These are phyloP conservation scores for Eutrigla gurnardus DNA, from an alignment of 2,797 vertebrate genomes.

Conservation along the genomic window DNA sequence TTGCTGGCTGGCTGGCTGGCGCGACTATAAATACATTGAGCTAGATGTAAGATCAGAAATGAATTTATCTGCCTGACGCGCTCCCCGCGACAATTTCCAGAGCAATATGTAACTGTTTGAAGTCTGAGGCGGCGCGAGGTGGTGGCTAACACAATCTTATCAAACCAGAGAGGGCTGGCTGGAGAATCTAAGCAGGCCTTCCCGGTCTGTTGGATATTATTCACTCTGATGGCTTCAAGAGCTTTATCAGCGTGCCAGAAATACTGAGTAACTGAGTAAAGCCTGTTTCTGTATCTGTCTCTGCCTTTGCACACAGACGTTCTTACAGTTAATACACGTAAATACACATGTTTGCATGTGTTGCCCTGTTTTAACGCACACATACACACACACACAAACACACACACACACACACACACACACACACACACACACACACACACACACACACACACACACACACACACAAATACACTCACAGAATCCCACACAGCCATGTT, in stretches of 20 bases:
- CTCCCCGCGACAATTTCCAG: conserved; percentile 71
- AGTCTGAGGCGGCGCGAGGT: conserved; percentile 70
- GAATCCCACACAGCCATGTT: not conserved
- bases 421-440: not conserved
- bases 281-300: conserved; percentile 57
- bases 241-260: conserved; percentile 74
- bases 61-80: conserved; percentile 72
- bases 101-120: conserved; percentile 81
- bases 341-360: conserved; percentile 59
- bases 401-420: conserved; percentile 7
- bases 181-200: conserved; percentile 67
- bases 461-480: not conserved
- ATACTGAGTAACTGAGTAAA: conserved; percentile 68
- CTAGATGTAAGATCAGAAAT: conserved; percentile 78
- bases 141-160: conserved; percentile 78
- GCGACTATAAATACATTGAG: conserved; percentile 75
- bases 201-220: conserved; percentile 73
- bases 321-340: conserved; percentile 52
- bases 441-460: not conserved
- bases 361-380: conserved; percentile 38
- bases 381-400: conserved; percentile 1
- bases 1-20: conserved; percentile 44
- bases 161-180: conserved; percentile 74
- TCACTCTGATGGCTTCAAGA: conserved; percentile 75
- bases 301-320: conserved; percentile 57